Evolutionary conservation across 1,140 invertebrate genomes (phyloP).

Genomic region (Leptonema lineaticorne): DNA sequence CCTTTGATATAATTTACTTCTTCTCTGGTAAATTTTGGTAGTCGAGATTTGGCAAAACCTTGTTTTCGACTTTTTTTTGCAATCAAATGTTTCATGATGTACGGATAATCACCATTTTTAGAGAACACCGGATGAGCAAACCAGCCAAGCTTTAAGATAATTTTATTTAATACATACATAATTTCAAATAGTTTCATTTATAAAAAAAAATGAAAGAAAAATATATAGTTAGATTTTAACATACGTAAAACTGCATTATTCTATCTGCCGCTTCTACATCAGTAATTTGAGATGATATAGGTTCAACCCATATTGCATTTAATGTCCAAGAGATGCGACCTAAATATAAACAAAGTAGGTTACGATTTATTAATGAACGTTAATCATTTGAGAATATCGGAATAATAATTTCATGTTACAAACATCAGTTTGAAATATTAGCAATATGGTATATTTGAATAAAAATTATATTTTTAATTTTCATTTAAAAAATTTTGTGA

Average conservation of each 20-base stretch:
- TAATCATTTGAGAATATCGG: no score
- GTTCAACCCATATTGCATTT: conserved; percentile 54
- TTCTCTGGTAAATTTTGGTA: conserved; percentile 56
- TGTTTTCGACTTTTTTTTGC: conserved; percentile 55
- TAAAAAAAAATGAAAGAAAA: neutral
- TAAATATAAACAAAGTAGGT: conserved; percentile 37
- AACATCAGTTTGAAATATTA: no score
- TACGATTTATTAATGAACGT: no score
- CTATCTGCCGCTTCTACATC: conserved; percentile 54
- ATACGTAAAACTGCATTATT: conserved; percentile 48
- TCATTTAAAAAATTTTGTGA: no score
- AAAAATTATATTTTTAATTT: no score
- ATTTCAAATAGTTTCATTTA: neutral
- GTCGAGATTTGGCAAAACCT: conserved; percentile 52
- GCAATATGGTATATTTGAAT: neutral
- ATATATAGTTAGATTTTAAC: neutral
- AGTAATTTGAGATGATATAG: conserved; percentile 45
- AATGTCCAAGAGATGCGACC: conserved; percentile 57
- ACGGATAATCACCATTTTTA: conserved; percentile 61
- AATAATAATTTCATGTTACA: no score
- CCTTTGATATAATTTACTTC: conserved; percentile 59
- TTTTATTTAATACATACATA: conserved; percentile 36
- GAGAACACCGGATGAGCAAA: conserved; percentile 61
- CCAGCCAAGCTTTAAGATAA: conserved; percentile 48
- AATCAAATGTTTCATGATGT: conserved; percentile 56